Evolutionary conservation across 1,140 invertebrate genomes (phyloP).

Genomic region (Atta colombica): DNA sequence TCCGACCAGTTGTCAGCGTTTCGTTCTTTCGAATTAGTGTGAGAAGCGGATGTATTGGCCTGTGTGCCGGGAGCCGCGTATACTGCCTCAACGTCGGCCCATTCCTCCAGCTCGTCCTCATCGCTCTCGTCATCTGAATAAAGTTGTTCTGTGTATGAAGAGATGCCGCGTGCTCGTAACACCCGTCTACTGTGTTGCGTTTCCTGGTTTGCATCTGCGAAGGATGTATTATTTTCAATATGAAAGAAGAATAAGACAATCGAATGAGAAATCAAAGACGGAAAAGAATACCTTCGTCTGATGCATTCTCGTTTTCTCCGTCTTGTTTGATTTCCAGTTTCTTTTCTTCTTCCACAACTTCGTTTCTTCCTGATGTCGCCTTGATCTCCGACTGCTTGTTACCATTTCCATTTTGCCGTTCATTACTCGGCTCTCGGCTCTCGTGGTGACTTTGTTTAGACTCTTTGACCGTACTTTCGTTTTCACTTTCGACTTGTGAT

Average conservation of each 20-base stretch:
- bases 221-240: neutral
- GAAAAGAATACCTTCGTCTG: slow-evolving; percentile 30
- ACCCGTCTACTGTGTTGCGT: slow-evolving; percentile 75
- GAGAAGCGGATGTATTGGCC: slow-evolving; percentile 67
- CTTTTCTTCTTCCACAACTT: neutral
- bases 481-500: slow-evolving; percentile 24
- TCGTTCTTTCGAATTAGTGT: slow-evolving; percentile 69
- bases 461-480: slow-evolving; percentile 32
- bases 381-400: neutral
- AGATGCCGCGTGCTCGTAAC: slow-evolving; percentile 81
- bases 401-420: neutral
- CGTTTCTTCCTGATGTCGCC: neutral
- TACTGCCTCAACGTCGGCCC: slow-evolving; percentile 79
- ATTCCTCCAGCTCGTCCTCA: slow-evolving; percentile 80
- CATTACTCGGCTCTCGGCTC: slow-evolving; percentile 19
- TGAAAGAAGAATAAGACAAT: neutral
- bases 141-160: slow-evolving; percentile 84
- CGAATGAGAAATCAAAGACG: neutral
- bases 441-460: slow-evolving; percentile 6
- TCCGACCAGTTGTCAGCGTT: slow-evolving; percentile 72
- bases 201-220: slow-evolving; percentile 68
- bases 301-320: neutral
- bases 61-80: slow-evolving; percentile 75
- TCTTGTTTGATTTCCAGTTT: slow-evolving; percentile 3
- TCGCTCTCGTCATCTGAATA: slow-evolving; percentile 82